A percentile compares a stretch with the other conserved stretches of the same genome.
phyloP scores from a whole-genome alignment of 2,797 vertebrate genomes.

The Poecile montanus region DNA sequence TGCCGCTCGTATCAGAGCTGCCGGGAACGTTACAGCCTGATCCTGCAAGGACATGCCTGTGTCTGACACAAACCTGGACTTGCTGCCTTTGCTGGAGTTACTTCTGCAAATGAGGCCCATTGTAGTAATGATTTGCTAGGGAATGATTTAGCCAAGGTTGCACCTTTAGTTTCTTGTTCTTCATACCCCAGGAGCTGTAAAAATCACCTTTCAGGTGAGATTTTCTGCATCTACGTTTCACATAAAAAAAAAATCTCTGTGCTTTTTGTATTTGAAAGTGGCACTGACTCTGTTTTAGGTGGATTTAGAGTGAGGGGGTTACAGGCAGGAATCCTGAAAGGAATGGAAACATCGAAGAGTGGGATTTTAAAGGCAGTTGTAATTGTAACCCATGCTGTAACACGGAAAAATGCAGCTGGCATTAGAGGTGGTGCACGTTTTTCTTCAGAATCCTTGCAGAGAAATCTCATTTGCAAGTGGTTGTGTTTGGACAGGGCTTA shows the following conservation, averaged over 20 bases:
- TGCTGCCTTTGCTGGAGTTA: slow-evolving; percentile 20
- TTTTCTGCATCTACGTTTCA: background rate
- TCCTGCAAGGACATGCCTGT: slow-evolving; percentile 42
- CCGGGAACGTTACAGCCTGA: background rate
- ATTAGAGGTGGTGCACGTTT: background rate
- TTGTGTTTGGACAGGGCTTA: slow-evolving; percentile 50
- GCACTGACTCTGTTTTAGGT: background rate
- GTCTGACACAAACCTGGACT: background rate
- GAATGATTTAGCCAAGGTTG: background rate
- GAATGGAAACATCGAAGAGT: background rate
- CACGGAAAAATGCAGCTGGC: background rate
- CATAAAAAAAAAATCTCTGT: background rate
- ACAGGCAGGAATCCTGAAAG: background rate
- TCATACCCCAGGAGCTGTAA: background rate
- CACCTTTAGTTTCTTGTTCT: background rate
- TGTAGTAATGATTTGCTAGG: background rate
- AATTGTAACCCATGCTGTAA: background rate
- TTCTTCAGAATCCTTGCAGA: background rate
- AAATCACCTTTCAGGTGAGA: slow-evolving; percentile 4
- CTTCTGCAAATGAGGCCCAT: background rate
- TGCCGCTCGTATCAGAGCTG: background rate
- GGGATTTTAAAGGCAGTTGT: background rate
- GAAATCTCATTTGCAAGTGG: background rate
- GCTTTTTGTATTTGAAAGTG: background rate
- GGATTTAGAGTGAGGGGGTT: background rate